Base-by-base conservation (phyloP, 2,888 invertebrate species). In the Tinea semifulvella region DNA sequence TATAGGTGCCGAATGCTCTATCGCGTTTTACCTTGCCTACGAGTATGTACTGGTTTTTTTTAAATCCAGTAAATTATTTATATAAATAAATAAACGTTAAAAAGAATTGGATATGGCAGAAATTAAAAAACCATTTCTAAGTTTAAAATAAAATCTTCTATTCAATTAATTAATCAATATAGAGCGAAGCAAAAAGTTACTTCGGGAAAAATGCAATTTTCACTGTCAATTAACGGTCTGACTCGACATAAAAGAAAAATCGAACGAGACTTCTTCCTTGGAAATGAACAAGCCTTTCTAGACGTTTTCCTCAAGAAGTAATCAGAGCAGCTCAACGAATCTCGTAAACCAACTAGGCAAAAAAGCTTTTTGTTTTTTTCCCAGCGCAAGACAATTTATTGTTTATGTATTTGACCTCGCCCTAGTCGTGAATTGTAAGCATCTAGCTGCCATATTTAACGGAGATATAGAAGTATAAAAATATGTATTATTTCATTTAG, bases 381-480 rank as follows among this genome's bases (percentile, higher is more conserved):
- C 57, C 58, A 56, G 51, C 62, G 58, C 56, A 58, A 61, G 61
- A 62, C 62, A 60, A 71, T 72, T 72, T 71, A 71, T 68, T 60
- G 67, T 63, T 70, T 68, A 68, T 70, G 61, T 69, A 60, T 68
- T 67, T 66, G 69, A 68, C 71, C 71, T 70, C 68, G 64, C 57
- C 56, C 50, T 57, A 53, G 56, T 59, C 60, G 7, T 36, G 36
- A 36, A 36, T 18, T 13, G 31, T 14, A 14, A 31, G 31, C 31
- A 31, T 31, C 31, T 31, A 31, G n/a, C n/a, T n/a, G n/a, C n/a
- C n/a, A n/a, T n/a, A n/a, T n/a, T n/a, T n/a, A n/a, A n/a, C n/a
- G n/a, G n/a, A n/a, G n/a, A n/a, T n/a, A n/a, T n/a, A n/a, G n/a
- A n/a, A n/a, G n/a, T n/a, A n/a, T n/a, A n/a, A n/a, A n/a, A n/a